Base-by-base conservation (phyloP, 2,888 invertebrate genomes). In the Spodoptera picta region DNA sequence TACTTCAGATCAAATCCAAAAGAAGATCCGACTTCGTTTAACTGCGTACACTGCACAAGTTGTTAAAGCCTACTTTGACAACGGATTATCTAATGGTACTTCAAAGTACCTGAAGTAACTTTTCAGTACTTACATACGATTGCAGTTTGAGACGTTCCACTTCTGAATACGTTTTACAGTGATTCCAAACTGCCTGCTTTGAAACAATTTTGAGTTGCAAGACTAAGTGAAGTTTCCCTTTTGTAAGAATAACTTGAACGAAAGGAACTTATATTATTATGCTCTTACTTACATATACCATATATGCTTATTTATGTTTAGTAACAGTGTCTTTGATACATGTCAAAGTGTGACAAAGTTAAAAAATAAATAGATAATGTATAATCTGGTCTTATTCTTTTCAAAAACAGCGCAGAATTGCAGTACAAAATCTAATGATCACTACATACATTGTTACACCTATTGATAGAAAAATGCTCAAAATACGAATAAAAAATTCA, bases 71-170 rank as follows among this genome's bases (percentile, higher is more conserved):
- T 70, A 65, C 60, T 69, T 65, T 46, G 23, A 65, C 53, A 60
- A 41, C 44, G 42, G 60, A 60, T 69, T 70, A 69, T 65, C 60
- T 69, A 69, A 69, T 65, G 60, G 69, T 48, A 60, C 65, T 65
- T 65, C 47, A 50, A 65, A 65, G 56, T 53, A 41, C 11, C 7
- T 11, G 44, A 57, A 51, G 48, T 31, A 56, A 69, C 55, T 70
- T 56, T 49, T 31, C 31, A 49, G 59, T 60, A 53, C 60, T 60
- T 51, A 70, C 69, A 46, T 19, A 12, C 42, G 53, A 57, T 51
- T 60, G 65, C 51, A 70, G 56, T 70, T 69, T 53, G 49, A 27
- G 43, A 27, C 48, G 41, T 65, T 9, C 44, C 53, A 47, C 55
- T 41, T 45, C 57, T 60, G 60, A 71, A 57, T 60, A 51, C 10